Percentiles rank a stretch among this genome's conserved stretches.
Evolutionary conservation across 2,888 invertebrate species (phyloP).

Genomic region (Eupithecia inturbata): DNA sequence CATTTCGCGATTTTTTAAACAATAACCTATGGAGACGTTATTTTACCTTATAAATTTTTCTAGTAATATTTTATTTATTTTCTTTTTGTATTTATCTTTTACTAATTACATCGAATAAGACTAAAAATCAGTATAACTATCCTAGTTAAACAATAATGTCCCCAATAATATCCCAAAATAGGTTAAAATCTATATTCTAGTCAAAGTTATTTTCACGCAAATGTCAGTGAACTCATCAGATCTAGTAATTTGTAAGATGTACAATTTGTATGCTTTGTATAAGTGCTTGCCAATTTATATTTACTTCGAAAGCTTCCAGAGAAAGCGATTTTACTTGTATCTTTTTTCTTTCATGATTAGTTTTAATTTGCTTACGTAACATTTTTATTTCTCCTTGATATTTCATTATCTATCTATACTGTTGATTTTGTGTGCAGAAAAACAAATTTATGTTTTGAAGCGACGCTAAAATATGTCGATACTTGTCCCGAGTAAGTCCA

Average conservation of each 20-base stretch:
- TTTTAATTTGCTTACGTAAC: conserved; percentile 49
- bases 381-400: conserved; percentile 58
- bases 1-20: conserved; percentile 16
- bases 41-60: conserved; percentile 57
- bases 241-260: conserved; percentile 78
- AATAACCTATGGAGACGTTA: conserved; percentile 31
- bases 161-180: conserved; percentile 51
- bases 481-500: conserved; percentile 32
- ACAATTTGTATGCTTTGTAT: conserved; percentile 64
- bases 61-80: conserved; percentile 61
- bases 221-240: conserved; percentile 81
- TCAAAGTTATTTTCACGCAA: conserved; percentile 68
- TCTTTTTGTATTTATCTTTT: conserved; percentile 61
- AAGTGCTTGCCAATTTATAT: conserved; percentile 77
- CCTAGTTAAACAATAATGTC: conserved; percentile 46
- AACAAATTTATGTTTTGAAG: conserved; percentile 74
- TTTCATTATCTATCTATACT: conserved; percentile 57
- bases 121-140: conserved; percentile 29
- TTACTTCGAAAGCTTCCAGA: conserved; percentile 31
- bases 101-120: conserved; percentile 43
- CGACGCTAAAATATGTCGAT: conserved; percentile 57
- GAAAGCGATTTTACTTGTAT: conserved; percentile 36
- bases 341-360: conserved; percentile 43
- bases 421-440: conserved; percentile 64
- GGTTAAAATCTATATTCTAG: conserved; percentile 71